phyloP scores from a whole-genome alignment of 2,113 vertebrate genomes.

The Xyrauchen texanus region DNA sequence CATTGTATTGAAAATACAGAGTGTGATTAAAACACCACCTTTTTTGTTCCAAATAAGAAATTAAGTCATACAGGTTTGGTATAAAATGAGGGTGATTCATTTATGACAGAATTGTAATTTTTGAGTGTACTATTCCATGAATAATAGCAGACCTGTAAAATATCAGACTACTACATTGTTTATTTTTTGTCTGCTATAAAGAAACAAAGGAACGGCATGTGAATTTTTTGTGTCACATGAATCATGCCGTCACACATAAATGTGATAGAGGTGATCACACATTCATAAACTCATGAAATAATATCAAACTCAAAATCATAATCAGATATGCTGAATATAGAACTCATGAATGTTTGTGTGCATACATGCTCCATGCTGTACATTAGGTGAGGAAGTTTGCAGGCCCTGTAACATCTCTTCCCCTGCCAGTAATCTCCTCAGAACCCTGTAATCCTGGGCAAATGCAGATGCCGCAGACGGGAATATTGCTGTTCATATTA shows the following conservation, averaged over 20 bases:
- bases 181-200: not conserved
- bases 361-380: conserved; percentile 51
- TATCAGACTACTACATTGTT: too few relatives aligned
- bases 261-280: not conserved
- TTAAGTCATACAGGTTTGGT: too few relatives aligned
- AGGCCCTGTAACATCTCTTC: conserved; percentile 76
- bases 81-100: too few relatives aligned
- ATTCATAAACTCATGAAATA: not conserved
- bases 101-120: too few relatives aligned
- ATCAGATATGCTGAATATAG: not conserved
- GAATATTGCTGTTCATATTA: conserved; percentile 88
- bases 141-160: too few relatives aligned
- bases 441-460: conserved; percentile 84
- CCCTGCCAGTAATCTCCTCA: conserved; percentile 80
- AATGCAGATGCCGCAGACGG: conserved; percentile 81
- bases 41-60: too few relatives aligned
- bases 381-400: conserved; percentile 74
- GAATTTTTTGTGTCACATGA: not conserved
- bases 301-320: not conserved
- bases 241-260: not conserved
- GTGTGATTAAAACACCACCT: too few relatives aligned
- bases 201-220: not conserved
- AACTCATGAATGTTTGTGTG: conserved; percentile 38
- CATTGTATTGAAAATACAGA: too few relatives aligned
- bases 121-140: too few relatives aligned